Conservation (phyloP, 2,113 vertebrate species). For the Eonycteris spelaea region DNA sequence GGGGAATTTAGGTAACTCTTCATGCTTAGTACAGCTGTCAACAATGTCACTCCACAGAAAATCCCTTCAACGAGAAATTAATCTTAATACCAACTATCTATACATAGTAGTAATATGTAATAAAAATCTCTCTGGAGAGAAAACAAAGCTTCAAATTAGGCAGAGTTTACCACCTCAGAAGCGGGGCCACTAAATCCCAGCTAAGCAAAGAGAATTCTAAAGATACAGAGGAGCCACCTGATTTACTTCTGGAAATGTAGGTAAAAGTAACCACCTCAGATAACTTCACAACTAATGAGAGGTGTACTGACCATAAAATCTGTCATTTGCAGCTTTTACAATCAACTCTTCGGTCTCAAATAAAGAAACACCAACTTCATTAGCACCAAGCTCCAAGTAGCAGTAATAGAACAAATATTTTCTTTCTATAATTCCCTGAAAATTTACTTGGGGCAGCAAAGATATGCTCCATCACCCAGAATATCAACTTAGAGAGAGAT, state of each 20-base stretch:
- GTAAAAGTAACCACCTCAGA: not conserved
- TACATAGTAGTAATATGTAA: not conserved
- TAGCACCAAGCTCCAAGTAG: not conserved
- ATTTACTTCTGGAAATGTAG: not conserved
- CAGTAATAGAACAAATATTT: not conserved
- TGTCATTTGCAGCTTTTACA: not conserved
- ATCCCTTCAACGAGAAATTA: not conserved
- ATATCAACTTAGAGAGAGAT: not conserved
- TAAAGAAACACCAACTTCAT: slow-evolving; percentile 21
- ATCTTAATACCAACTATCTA: not conserved
- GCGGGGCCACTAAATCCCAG: not conserved
- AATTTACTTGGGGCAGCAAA: not conserved
- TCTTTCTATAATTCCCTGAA: not conserved
- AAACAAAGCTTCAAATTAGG: slow-evolving; percentile 29
- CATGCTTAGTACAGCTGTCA: not conserved
- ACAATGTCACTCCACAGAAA: not conserved
- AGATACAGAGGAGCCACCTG: not conserved
- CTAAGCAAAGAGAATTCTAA: not conserved
- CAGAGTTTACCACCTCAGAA: not conserved
- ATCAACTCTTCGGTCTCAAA: not conserved
- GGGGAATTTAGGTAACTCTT: not conserved
- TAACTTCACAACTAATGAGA: not conserved
- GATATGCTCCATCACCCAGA: not conserved
- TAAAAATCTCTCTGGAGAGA: not conserved
- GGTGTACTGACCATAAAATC: not conserved